Evolutionary conservation across 2,797 vertebrate genomes (phyloP).

Genomic region (Intellagama lesueurii): DNA sequence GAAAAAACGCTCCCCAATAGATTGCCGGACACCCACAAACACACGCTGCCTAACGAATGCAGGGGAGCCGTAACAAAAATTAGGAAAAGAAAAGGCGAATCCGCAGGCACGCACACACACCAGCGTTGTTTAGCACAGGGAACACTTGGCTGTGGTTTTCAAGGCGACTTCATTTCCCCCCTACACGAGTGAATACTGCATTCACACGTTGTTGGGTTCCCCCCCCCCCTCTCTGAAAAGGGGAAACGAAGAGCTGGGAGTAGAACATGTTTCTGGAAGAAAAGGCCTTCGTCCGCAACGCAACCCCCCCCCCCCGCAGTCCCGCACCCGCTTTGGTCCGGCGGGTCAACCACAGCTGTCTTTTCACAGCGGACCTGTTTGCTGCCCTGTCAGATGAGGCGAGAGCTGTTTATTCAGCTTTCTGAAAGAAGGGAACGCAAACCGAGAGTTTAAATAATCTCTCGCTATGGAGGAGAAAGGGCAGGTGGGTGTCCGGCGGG

Average conservation of each 20-base stretch:
- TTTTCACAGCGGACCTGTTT: conserved; percentile 63
- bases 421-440: conserved; percentile 80
- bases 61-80: not conserved
- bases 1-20: not conserved
- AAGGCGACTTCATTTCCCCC: conserved; percentile 63
- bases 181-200: conserved; percentile 33
- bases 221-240: conserved; percentile 31
- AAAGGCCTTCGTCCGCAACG: not conserved
- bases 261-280: conserved; percentile 15
- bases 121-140: not conserved
- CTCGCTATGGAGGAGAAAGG: too few species aligned
- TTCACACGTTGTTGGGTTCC: conserved; percentile 19
- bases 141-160: conserved; percentile 58
- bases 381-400: conserved; percentile 76
- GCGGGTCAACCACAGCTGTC: conserved; percentile 3
- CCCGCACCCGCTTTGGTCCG: too few species aligned
- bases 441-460: too few species aligned
- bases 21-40: not conserved
- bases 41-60: conserved; percentile 10
- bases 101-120: too few species aligned
- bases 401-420: conserved; percentile 89
- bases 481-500: too few species aligned
- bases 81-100: conserved; percentile 25
- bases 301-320: conserved; percentile 12
- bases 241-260: conserved; percentile 49